Evolutionary conservation across 2,113 vertebrate genomes (phyloP), one percentile per base, ranked within the genome.

Genomic region (Alethe diademata): DNA sequence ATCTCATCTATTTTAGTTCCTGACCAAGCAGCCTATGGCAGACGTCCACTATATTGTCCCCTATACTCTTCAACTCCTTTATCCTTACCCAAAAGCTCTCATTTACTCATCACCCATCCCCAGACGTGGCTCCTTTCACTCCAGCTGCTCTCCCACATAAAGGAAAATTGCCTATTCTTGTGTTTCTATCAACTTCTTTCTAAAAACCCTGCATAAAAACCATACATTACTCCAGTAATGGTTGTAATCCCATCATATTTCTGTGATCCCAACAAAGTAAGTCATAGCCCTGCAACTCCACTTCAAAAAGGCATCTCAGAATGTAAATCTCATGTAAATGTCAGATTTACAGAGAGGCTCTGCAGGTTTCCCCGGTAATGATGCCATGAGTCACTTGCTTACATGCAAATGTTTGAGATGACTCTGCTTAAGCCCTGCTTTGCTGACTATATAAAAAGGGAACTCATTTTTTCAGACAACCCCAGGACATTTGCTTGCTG

Each of bases 171-270:
- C 19, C 18, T 11, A 43, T 23, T 19, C 16, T 69, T 42, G 3
- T 33, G 5, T 78, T 92, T 14, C 23, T 25, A 51, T 14, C 0
- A 12, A 65, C 17, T 48, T 65, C 24, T 73, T 81, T 42, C 29
- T 69, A 51, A 90, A 65, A 60, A 8, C 3, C 17, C 31, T 50
- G 1, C 23, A 51, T 28, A 14, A 26, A 26, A 26, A 40, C 22
- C 13, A 36, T n/a, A 11, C 11, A 10, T 50, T 29, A 35, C 24
- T 42, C 18, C 5, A 64, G 9, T 42, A 29, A 29, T 23, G 5
- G 4, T 1, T 33, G 6, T 28, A 16, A 31, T 19, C 4, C 12
- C 29, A n/a, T 50, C 2, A 50, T 7, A 10, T 25, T 26, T 33
- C 24, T 57, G 14, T 53, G 31, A 51, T 57, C 14, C 12, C 11